Base-by-base conservation (phyloP, 2,113 vertebrate genomes). In the Ivindomyrus marchei region DNA sequence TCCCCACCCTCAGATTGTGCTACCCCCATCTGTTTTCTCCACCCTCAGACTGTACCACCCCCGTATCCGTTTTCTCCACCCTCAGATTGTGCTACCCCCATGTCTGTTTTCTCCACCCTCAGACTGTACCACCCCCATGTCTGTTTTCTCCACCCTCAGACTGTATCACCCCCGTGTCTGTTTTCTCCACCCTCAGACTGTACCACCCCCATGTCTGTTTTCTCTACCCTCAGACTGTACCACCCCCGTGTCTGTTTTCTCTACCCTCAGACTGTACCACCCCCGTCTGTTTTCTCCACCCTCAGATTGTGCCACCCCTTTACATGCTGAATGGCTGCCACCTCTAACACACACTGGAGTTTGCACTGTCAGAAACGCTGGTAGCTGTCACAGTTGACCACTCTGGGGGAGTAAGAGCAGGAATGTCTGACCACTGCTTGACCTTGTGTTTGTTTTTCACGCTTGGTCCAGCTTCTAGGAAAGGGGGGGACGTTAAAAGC, bases 381-480 rank as follows among this genome's bases (percentile, higher is more conserved):
- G 88, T 92, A 91, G 93, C 93, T 95, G 93, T 94, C 94, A 94
- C 90, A n/a, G 89, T 92, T 94, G 94, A 95, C 94, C 94, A 95
- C 93, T 95, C 91, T 46, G 88, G 80, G 87, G 77, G 86, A 87
- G 27, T 7, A 80, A 50, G 36, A 85, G 42, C 74, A 86, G 89
- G 66, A 87, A 88, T 90, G 86, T 93, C 86, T 89, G 88, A 91
- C 88, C 85, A 58, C 27, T n/a, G 80, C 31, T 27, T 90, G 74
- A 90, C 85, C 89, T 53, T 31, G 8, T 45, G 13, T 88, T 31
- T 83, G 56, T 80, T 87, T 85, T 53, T 53, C 31, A 39, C 74
- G 9, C 80, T 49, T 31, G 52, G 66, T 42, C 89, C 89, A 90
- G 86, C 80, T 36, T 90, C 90, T 90, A 52, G 47, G 47, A 49